Evolutionary conservation across 2,113 vertebrate genomes (phyloP).

Genomic region (Lamprologus lemairii): DNA sequence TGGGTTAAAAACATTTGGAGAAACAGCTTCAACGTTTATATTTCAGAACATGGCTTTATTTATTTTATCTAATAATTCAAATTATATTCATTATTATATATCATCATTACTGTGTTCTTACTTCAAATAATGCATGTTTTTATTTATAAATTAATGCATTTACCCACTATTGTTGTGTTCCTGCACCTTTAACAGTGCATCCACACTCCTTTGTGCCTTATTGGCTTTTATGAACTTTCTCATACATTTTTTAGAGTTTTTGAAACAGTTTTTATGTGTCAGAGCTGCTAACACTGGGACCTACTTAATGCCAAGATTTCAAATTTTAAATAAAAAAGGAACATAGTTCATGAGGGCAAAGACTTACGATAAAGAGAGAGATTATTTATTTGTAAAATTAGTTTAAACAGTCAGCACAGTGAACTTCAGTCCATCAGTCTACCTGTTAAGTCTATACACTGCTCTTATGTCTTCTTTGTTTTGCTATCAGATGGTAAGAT

Average conservation of each 20-base stretch:
- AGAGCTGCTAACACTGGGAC: background rate
- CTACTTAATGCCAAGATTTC: background rate
- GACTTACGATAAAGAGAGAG: background rate
- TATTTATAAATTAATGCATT: background rate
- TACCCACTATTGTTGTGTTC: accelerated
- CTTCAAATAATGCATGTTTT: accelerated
- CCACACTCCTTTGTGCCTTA: accelerated
- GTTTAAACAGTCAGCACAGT: background rate
- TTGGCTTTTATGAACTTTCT: background rate
- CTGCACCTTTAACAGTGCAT: accelerated
- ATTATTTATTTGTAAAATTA: background rate
- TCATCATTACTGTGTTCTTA: background rate
- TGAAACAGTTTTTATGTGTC: background rate
- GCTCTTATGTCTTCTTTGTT: background rate
- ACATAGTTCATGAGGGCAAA: background rate
- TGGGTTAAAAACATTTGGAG: background rate
- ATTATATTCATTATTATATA: background rate
- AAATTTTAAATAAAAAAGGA: background rate
- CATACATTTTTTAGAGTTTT: background rate
- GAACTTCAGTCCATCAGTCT: background rate
- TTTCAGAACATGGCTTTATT: background rate
- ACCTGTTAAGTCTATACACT: background rate
- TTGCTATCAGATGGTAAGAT: background rate
- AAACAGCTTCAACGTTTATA: background rate
- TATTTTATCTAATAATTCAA: background rate